Conservation (phyloP, 2,797 vertebrate species). For the Eulemur mongoz region DNA sequence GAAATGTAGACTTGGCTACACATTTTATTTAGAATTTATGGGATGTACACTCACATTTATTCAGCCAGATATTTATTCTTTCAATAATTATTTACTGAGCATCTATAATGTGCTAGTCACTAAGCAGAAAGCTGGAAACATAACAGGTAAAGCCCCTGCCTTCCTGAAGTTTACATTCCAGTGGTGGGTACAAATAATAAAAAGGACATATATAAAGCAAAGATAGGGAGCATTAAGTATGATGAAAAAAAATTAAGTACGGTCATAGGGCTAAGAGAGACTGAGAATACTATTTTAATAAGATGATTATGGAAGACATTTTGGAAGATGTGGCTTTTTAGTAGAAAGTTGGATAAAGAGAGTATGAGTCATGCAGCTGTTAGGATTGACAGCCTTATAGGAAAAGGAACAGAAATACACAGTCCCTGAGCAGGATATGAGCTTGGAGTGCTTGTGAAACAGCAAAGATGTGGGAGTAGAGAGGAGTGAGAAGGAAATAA, state of each 20-base stretch:
- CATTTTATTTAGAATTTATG: constrained; percentile 17
- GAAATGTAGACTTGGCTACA: constrained; percentile 41
- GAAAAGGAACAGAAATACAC: neutral
- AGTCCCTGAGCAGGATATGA: neutral
- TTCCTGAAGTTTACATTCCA: neutral
- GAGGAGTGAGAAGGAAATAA: neutral
- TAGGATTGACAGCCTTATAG: neutral
- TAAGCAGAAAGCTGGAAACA: neutral
- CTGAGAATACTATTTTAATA: neutral
- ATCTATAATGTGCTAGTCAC: neutral
- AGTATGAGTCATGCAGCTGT: neutral
- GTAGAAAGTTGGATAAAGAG: neutral
- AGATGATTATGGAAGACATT: neutral
- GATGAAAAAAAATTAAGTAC: neutral
- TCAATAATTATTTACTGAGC: constrained; percentile 18
- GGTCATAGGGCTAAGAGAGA: neutral
- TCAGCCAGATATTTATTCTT: neutral
- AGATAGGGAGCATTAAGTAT: neutral
- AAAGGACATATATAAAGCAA: neutral
- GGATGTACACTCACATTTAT: neutral
- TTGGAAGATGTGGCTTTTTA: neutral
- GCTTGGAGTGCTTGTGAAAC: neutral
- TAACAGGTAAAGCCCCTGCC: neutral
- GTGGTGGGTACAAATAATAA: neutral
- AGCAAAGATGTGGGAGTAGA: neutral